Evolutionary conservation across 2,888 invertebrate species (phyloP), one percentile per base, ranked within the genome.

Genomic region (Ectropis crepuscularia): DNA sequence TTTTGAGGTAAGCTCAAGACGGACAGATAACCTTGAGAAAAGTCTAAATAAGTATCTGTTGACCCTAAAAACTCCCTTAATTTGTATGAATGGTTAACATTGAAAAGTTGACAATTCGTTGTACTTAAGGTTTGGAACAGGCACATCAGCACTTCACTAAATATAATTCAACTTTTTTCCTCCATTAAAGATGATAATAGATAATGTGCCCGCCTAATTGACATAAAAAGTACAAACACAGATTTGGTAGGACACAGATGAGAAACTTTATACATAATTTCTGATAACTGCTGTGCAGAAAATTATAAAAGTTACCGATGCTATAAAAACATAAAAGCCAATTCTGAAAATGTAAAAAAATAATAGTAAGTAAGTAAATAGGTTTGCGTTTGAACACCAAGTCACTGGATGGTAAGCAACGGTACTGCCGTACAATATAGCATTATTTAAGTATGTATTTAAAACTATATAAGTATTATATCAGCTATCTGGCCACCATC

Each of bases 141-240:
- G 53, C 65, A 53, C 55, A 54, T 63, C 53, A 64, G 53, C 63
- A 45, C 63, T 71, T 41, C 43, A 46, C 37, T 28, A 42, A 57
- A 67, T 49, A 63, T 66, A 59, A 61, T 67, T 69, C 63, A 42
- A 47, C 51, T 62, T 73, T 76, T 78, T 79, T 75, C 68, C 68
- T 66, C 64, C 55, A 77, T 70, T 71, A 70, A 69, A 63, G 71
- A 72, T 68, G 67, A 80, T 76, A 81, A 80, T 75, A 74, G 73
- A 64, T 70, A 72, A 72, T 73, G 72, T 76, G 73, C 62, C 68
- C 71, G 74, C 73, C 74, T 79, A 82, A 82, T 81, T 79, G 78
- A 68, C 65, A 51, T 77, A 82, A 81, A 81, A 80, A 67, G 61
- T 54, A 58, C 66, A 62, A 69, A 59, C 63, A 53, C 37, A 58